phyloP scores from a whole-genome alignment of 2,113 vertebrate species.

The Butorides virescens region DNA sequence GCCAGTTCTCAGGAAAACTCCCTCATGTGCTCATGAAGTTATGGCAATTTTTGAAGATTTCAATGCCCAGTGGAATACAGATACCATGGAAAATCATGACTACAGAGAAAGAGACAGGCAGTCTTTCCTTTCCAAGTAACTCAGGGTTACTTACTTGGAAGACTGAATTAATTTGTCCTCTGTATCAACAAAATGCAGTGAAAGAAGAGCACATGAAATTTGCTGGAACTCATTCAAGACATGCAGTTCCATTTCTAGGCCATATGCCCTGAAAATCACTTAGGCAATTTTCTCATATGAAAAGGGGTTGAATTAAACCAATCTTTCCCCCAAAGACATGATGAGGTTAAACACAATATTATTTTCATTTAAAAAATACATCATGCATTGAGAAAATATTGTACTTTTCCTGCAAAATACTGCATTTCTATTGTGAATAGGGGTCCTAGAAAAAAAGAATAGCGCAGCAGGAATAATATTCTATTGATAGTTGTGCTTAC shows the following conservation, averaged over 20 bases:
- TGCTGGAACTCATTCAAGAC: slow-evolving; percentile 51
- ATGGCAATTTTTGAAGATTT: not conserved
- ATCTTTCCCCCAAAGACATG: not conserved
- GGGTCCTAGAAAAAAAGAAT: not conserved
- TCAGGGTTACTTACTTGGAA: slow-evolving; percentile 6
- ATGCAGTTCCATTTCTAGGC: slow-evolving; percentile 16
- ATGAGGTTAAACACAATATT: not conserved
- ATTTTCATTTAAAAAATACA: not conserved
- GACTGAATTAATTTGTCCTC: slow-evolving; percentile 42
- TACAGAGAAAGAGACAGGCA: not conserved
- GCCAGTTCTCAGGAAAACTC: not conserved
- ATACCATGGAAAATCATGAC: not conserved
- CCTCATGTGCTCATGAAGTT: not conserved
- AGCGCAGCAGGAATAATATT: not conserved
- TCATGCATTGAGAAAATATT: not conserved
- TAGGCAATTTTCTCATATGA: not conserved
- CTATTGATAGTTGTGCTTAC: slow-evolving; percentile 20
- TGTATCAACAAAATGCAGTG: slow-evolving; percentile 15
- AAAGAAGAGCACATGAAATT: slow-evolving; percentile 40
- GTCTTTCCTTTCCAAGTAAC: not conserved
- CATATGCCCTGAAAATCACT: slow-evolving; percentile 52
- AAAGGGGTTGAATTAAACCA: not conserved
- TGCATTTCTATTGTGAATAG: not conserved
- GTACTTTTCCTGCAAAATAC: not conserved
- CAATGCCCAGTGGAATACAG: not conserved